A percentile compares a stretch with the other conserved stretches of the same genome.
Conservation (phyloP, 2,113 vertebrate genomes). For the Gasterosteus nipponicus region DNA sequence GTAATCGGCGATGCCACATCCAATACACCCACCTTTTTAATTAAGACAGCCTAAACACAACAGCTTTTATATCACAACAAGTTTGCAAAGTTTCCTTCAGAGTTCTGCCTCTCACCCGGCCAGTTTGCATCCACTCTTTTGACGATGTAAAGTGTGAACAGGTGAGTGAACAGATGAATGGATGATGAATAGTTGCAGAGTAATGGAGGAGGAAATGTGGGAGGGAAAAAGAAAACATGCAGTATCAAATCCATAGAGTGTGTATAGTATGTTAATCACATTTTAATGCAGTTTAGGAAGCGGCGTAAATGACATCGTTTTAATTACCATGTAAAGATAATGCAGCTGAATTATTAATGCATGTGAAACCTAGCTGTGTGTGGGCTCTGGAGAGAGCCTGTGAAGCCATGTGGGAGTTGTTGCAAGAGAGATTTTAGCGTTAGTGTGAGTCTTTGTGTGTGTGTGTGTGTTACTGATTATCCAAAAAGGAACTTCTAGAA, state of each 20-base stretch:
- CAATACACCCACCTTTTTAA: background rate
- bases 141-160: background rate
- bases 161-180: conserved; percentile 14
- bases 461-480: background rate
- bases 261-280: conserved; percentile 55
- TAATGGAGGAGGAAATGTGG: conserved; percentile 8
- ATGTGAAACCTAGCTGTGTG: conserved; percentile 52
- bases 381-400: background rate
- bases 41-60: background rate
- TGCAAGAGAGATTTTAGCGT: conserved; percentile 14
- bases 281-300: conserved; percentile 65
- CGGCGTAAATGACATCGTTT: conserved; percentile 57
- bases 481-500: background rate
- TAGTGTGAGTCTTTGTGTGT: conserved; percentile 13
- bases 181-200: conserved; percentile 1
- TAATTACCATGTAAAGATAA: conserved; percentile 68
- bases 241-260: conserved; percentile 34
- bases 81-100: background rate
- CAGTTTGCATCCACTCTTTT: background rate
- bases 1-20: no score
- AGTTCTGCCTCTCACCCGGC: background rate
- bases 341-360: conserved; percentile 69
- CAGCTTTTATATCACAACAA: background rate
- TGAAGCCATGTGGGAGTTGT: conserved; percentile 8
- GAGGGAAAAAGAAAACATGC: background rate